Evolutionary conservation across 2,797 vertebrate genomes (phyloP), one percentile per base, ranked within the genome.

Genomic region (Acanthurus leucopareius): DNA sequence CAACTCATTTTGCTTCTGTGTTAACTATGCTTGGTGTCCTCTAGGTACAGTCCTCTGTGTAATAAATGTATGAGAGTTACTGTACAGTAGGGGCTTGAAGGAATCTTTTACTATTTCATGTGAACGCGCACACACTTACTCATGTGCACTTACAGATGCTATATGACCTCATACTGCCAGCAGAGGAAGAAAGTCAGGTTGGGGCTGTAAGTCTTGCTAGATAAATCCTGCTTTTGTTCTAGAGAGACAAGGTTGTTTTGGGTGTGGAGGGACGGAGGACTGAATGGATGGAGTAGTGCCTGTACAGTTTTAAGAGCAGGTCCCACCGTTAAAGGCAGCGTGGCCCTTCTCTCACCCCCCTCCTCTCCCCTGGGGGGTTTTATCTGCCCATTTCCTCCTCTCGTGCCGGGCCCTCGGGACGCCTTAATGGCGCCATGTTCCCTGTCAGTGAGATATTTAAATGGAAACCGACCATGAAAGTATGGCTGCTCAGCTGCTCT

Each of bases 391-490:
- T 94, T 94, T 94, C 93, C 92, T 93, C 73, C 81, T 86, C 87
- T 89, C 61, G 51, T 89, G 87, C 86, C 10, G 75, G 85, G 86
- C 94, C 80, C 90, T 80, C 69, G 90, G 92, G 93, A 93, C 79
- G 82, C 88, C 90, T 93, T 95, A 95, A 95, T 94, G 94, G 94
- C 89, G 89, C 92, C 94, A 92, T 92, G 94, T 95, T 94, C 94
- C 89, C 93, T 92, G 93, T 94, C 93, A 94, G 93, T 94, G 91
- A 93, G 92, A 94, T 92, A 94, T 94, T 95, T 93, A 95, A 95
- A 95, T 94, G 92, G 91, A 95, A 95, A 93, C 92, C 89, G 92
- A 94, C 92, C 94, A 94, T 95, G 94, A 95, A 95, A 93, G 91
- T 94, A 94, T 91, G 91, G 90, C 92, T 83, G 92, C 92, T 91